Evolutionary conservation across 2,797 vertebrate genomes (phyloP).

Genomic region (Typhlichthys subterraneus): DNA sequence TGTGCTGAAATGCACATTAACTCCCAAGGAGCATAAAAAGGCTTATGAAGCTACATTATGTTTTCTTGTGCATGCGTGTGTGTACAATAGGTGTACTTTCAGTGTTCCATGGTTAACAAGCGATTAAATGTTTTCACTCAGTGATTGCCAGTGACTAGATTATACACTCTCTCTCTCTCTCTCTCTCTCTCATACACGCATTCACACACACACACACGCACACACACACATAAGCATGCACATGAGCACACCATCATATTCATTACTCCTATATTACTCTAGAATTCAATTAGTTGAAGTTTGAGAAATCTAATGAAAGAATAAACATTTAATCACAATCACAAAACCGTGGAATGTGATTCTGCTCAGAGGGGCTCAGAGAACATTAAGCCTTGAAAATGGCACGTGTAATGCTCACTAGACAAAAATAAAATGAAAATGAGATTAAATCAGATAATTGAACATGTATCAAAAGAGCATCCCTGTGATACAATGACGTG

Average conservation of each 20-base stretch:
- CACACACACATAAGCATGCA: constrained; percentile 1
- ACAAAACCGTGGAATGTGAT: constrained; percentile 4
- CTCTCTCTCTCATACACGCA: not conserved
- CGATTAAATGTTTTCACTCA: constrained; percentile 30
- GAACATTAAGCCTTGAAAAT: constrained; percentile 6
- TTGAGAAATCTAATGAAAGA: constrained; percentile 25
- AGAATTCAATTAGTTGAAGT: constrained; percentile 15
- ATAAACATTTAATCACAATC: constrained; percentile 27
- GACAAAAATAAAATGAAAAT: constrained; percentile 12
- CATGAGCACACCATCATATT: constrained; percentile 8
- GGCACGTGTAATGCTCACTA: not conserved
- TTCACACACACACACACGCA: constrained; percentile 5
- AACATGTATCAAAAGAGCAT: not conserved
- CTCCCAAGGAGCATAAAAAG: constrained; percentile 43
- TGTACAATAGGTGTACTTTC: constrained; percentile 3
- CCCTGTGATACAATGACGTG: too few species aligned
- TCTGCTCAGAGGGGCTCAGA: not conserved
- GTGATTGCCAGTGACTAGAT: constrained; percentile 17
- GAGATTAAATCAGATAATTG: constrained; percentile 13
- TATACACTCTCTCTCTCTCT: not conserved
- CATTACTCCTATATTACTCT: not conserved
- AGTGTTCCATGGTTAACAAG: constrained; percentile 36
- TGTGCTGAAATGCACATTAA: constrained; percentile 46
- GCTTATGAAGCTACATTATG: constrained; percentile 8
- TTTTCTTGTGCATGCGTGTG: not conserved